phyloP scores from a whole-genome alignment of 2,113 vertebrate genomes.

The Limnothrissa miodon region DNA sequence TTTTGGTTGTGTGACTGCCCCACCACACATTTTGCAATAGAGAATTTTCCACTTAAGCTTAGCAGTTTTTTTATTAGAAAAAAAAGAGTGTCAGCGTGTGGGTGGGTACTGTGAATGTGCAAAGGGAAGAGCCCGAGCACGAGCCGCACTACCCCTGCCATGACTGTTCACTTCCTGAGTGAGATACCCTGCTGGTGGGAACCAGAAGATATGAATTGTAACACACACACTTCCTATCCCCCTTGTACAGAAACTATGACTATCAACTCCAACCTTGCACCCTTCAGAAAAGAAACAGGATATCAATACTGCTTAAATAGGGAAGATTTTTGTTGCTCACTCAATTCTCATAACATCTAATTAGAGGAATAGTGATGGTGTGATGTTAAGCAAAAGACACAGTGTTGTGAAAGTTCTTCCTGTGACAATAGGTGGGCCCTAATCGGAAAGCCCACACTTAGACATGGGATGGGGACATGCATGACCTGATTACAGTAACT shows the following conservation, averaged over 20 bases:
- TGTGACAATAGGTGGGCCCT: not conserved
- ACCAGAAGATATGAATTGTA: not conserved
- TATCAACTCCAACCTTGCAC: too few relatives aligned
- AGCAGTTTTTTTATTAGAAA: not conserved
- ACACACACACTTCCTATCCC: not conserved
- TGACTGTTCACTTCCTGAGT: not conserved
- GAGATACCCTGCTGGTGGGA: not conserved
- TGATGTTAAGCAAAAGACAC: conserved; percentile 7
- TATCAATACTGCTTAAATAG: not conserved
- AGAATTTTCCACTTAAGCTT: conserved; percentile 61
- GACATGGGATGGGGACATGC: not conserved
- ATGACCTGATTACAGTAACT: not conserved
- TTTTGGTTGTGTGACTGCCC: conserved; percentile 51
- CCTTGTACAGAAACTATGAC: not conserved
- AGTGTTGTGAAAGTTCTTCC: not conserved
- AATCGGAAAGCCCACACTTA: not conserved
- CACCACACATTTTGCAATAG: conserved; percentile 65
- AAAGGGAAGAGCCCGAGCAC: not conserved
- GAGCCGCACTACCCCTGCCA: not conserved
- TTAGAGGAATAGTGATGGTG: not conserved
- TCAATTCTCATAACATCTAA: not conserved
- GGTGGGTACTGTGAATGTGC: not conserved
- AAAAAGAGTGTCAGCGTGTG: not conserved
- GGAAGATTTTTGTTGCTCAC: not conserved
- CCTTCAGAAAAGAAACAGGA: not conserved